Conservation (phyloP, 2,797 vertebrate species). For the Lophotriccus pileatus region DNA sequence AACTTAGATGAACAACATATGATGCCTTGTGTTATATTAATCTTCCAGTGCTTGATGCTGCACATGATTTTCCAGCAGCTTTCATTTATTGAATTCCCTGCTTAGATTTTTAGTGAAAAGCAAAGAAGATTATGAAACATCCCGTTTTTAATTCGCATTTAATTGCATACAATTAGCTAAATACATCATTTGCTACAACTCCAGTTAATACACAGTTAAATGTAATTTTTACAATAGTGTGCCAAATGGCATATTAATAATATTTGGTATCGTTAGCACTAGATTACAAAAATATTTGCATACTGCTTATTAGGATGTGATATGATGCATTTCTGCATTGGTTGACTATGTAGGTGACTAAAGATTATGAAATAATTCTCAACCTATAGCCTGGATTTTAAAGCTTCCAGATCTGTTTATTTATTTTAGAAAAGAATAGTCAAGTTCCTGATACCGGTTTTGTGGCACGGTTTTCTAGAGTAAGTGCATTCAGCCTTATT, state of each 20-base stretch:
- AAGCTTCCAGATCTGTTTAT: background rate
- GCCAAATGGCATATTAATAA: conserved; percentile 37
- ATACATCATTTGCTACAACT: conserved; percentile 59
- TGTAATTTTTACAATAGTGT: conserved; percentile 54
- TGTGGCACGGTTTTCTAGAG: background rate
- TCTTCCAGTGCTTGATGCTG: conserved; percentile 6
- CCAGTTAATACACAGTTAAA: conserved; percentile 43
- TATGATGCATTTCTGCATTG: background rate
- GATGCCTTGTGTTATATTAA: conserved; percentile 11
- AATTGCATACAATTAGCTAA: conserved; percentile 61
- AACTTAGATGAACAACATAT: conserved; percentile 47
- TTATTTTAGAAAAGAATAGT: background rate
- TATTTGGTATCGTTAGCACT: conserved; percentile 47
- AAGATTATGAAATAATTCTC: background rate
- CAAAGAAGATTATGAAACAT: conserved; percentile 62
- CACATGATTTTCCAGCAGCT: background rate
- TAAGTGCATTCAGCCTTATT: background rate
- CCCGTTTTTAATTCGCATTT: conserved; percentile 59
- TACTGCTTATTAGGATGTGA: conserved; percentile 24
- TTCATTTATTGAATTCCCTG: conserved; percentile 55
- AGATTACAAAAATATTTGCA: conserved; percentile 47
- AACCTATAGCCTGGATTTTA: background rate
- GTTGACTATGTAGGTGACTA: background rate
- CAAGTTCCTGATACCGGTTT: background rate
- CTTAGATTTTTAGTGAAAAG: conserved; percentile 53